Base-by-base conservation (phyloP, 2,888 invertebrate species). In the Andrena bicolor region DNA sequence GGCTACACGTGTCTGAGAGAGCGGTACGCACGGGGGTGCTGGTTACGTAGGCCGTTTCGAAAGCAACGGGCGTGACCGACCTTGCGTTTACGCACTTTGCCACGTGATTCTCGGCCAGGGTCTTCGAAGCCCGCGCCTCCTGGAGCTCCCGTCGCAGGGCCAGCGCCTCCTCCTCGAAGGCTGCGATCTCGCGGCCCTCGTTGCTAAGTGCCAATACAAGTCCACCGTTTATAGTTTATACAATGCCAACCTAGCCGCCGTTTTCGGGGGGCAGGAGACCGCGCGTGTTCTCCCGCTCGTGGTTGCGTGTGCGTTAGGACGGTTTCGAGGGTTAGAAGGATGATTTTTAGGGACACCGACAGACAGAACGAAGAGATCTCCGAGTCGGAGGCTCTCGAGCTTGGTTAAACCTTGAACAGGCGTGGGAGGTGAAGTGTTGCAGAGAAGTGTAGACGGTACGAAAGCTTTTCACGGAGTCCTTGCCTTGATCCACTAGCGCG, bases 11-110 rank as follows among this genome's bases (percentile, higher is more conserved):
- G 68, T 87, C 88, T 84, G 90, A 82, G 63, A 86, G 84, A 75
- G 88, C 89, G 86, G 90, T 92, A 90, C 91, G 92, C 91, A 92
- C 91, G 90, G 93, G 93, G 90, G 93, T 93, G 92, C 92, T 93
- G 88, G 91, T 91, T 88, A 91, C 89, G 91, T 90, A 88, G 85
- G 90, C 86, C 85, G 90, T 86, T 79, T 91, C 90, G 76, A 91
- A 90, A 87, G 80, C 90, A 86, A 92, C 90, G 87, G 92, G 90
- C 86, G 90, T 90, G 85, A 82, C 85, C 48, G 88, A 80, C 82
- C 82, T 87, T 83, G 86, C 90, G 86, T 89, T 93, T 92, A 94
- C 94, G 94, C 93, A 94, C 94, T 94, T 94, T 86, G 92, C 88
- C 83, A 89, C 91, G 80, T 92, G 93, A 78, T 87, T 88, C 84